Evolutionary conservation across 1,140 invertebrate genomes (phyloP), one percentile per base, ranked within the genome.

Genomic region (Drosophila kohkoa): DNA sequence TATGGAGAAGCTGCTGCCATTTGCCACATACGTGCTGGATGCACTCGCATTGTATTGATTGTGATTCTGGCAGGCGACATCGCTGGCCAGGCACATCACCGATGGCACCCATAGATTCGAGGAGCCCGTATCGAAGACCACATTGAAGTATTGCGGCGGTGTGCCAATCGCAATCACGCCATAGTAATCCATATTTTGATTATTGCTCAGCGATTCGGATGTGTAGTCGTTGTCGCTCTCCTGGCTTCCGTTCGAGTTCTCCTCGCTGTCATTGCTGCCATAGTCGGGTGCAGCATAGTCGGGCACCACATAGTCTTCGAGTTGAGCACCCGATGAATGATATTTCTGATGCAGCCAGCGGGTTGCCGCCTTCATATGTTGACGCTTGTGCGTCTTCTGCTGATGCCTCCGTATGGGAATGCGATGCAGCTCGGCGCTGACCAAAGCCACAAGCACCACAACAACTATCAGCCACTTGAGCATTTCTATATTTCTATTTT

Each of bases 141-240:
- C 90, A n/a, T 69, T 77, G 51, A 91, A 91, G 1, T 93, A 93
- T 93, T 99, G 99, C 35, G 96, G 95, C 16, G 99, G 99, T 51
- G 95, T 97, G 65, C 99, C 99, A 92, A 99, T 98, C 0, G 93
- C 93, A 76, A 99, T 99, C 1, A 94, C 94, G 3, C 99, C 99
- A 93, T 82, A 90, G 41, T 91, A 89, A 7, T 79, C 74, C 82
- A 88, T 79, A 32, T 91, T 90, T 68, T 87, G 66, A 3, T 68
- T 66, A 46, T 91, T 91, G 45, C 59, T 48, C 41, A 91, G 60
- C 10, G 64, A 43, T 49, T 91, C 89, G 1, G 45, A 7, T 1
- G 57, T 70, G 25, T 75, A 88, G 1, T 86, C 75, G 4, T 55
- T 51, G 25, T n/a, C 58, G 45, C 60, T 70, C 54, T 69, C 15